These are phyloP conservation scores for Asteroscopus sphinx DNA, from an alignment of 2,888 invertebrate species.

Conservation along the genomic window DNA sequence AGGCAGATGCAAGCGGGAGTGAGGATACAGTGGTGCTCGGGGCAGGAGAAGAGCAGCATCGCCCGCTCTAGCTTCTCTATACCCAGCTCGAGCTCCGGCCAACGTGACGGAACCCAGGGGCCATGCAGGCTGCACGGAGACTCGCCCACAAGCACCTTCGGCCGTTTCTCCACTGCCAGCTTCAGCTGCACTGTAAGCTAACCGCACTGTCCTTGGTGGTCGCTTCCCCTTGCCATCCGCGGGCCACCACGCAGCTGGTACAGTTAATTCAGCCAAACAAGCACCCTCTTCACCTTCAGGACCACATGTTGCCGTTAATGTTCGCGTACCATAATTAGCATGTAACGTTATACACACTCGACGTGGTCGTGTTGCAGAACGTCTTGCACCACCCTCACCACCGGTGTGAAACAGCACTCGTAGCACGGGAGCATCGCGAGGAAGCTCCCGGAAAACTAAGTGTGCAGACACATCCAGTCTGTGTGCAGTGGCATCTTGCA, in stretches of 20 bases:
- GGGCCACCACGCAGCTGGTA: slow-evolving; percentile 98
- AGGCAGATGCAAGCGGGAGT: slow-evolving; percentile 96
- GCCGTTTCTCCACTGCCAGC: slow-evolving; percentile 92
- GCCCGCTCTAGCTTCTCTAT: slow-evolving; percentile 95
- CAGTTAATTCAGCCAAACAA: slow-evolving; percentile 96
- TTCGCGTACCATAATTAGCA: slow-evolving; percentile 90
- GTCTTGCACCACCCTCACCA: slow-evolving; percentile 94
- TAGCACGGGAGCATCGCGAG: slow-evolving; percentile 97
- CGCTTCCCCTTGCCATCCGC: slow-evolving; percentile 90
- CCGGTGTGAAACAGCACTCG: slow-evolving; percentile 98
- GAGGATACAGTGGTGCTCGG: slow-evolving; percentile 96
- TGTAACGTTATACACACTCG: slow-evolving; percentile 95
- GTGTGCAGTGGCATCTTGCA: slow-evolving; percentile 92
- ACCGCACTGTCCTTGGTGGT: slow-evolving; percentile 93
- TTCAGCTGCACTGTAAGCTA: slow-evolving; percentile 97
- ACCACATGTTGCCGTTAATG: slow-evolving; percentile 96
- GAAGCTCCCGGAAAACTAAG: slow-evolving; percentile 95
- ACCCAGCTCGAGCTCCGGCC: slow-evolving; percentile 94
- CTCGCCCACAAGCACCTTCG: slow-evolving; percentile 93
- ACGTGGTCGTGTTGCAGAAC: slow-evolving; percentile 92
- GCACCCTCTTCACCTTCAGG: slow-evolving; percentile 98
- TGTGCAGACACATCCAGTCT: slow-evolving; percentile 98
- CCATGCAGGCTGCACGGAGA: slow-evolving; percentile 91
- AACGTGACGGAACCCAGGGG: slow-evolving; percentile 92
- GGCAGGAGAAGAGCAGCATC: slow-evolving; percentile 96